Percentiles rank a stretch among this genome's conserved stretches.
Evolutionary conservation across 2,888 invertebrate genomes (phyloP).

Genomic region (Pseudococcus longispinus): DNA sequence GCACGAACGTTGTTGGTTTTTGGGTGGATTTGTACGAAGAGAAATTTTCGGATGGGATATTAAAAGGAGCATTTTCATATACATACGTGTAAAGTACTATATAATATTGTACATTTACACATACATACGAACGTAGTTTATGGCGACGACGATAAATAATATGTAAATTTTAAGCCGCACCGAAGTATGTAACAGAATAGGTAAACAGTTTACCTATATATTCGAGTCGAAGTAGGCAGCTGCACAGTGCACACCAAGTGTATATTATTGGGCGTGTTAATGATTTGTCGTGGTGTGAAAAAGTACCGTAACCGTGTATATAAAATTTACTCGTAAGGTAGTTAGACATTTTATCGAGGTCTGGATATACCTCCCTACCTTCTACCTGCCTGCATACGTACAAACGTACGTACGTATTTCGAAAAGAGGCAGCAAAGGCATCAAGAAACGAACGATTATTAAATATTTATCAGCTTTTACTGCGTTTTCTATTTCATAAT

Average conservation of each 20-base stretch:
- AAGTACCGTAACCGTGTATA: neutral
- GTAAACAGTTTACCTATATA: neutral
- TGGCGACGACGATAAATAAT: neutral
- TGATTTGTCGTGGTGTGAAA: conserved; percentile 26
- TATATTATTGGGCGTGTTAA: conserved; percentile 24
- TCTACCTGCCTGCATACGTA: no score
- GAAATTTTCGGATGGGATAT: neutral
- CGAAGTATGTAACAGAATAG: conserved; percentile 19
- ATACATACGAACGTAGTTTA: neutral
- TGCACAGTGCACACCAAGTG: neutral
- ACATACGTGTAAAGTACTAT: neutral
- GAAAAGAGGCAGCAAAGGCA: neutral
- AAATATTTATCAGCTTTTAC: conserved; percentile 31
- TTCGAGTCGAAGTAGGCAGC: neutral
- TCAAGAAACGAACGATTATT: neutral
- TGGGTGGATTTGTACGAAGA: neutral
- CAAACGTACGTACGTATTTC: neutral
- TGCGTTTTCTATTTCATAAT: conserved; percentile 27
- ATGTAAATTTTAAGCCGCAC: conserved; percentile 13
- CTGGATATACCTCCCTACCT: neutral
- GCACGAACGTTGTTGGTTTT: neutral
- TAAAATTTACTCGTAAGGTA: neutral
- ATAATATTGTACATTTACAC: neutral
- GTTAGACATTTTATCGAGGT: neutral
- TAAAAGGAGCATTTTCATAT: neutral